A percentile compares a stretch with the other conserved stretches of the same genome.
Conservation (phyloP, 2,113 vertebrate species). For the Colossoma macropomum region DNA sequence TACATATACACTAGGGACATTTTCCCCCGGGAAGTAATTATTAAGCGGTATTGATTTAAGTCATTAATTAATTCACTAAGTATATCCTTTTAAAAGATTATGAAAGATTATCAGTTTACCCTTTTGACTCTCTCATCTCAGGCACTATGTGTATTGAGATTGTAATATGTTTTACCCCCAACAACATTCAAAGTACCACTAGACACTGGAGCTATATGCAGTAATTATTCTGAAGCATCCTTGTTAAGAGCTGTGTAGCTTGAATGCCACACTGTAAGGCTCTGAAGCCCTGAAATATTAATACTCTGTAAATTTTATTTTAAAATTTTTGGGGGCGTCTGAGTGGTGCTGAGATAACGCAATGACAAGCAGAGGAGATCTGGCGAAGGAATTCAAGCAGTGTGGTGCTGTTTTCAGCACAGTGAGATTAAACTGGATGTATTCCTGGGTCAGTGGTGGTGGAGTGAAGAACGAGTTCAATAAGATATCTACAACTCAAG, state of each 20-base stretch:
- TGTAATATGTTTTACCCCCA: neutral
- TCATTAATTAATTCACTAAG: conserved; percentile 65
- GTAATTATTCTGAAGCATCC: neutral
- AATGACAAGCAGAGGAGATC: neutral
- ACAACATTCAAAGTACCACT: neutral
- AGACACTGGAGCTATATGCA: neutral
- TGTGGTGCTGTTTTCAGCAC: neutral
- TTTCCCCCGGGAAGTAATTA: conserved; percentile 68
- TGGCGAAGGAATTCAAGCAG: neutral
- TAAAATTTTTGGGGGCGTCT: neutral
- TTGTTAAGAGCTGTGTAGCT: neutral
- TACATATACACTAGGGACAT: conserved; percentile 68
- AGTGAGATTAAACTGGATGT: neutral
- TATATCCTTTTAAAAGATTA: conserved; percentile 49
- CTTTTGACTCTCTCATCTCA: neutral
- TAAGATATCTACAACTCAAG: neutral
- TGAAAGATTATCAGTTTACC: conserved; percentile 31
- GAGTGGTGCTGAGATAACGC: neutral
- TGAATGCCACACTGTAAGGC: neutral
- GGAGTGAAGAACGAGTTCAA: neutral
- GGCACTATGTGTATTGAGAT: neutral
- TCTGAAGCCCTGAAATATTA: neutral
- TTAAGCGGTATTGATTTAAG: conserved; percentile 67
- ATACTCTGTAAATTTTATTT: neutral
- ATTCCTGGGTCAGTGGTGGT: neutral